Evolutionary conservation across 2,888 invertebrate species (phyloP).

Genomic region (Machimus atricapillus): DNA sequence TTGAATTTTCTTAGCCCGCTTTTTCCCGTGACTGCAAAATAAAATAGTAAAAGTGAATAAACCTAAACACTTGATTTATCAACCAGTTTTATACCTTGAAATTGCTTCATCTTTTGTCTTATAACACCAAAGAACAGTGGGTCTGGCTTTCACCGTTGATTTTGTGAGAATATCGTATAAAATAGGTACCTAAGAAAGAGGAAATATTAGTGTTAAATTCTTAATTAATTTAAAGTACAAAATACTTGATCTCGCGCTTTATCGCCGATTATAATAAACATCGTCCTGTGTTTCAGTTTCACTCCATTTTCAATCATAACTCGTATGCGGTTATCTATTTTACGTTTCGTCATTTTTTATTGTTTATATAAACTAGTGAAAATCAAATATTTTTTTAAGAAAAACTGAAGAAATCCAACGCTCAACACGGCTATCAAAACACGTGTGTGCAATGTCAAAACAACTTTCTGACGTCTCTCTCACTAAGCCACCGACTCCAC

Average conservation of each 20-base stretch:
- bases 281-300: slow-evolving; percentile 84
- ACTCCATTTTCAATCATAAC: slow-evolving; percentile 98
- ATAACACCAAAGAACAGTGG: slow-evolving; percentile 97
- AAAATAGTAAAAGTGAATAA: neutral
- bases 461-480: neutral
- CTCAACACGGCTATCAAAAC: neutral
- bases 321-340: slow-evolving; percentile 95
- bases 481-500: neutral
- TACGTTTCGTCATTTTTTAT: slow-evolving; percentile 83
- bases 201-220: neutral
- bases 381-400: neutral
- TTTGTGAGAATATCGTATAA: slow-evolving; percentile 97
- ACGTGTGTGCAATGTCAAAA: neutral
- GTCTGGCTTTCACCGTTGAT: slow-evolving; percentile 89
- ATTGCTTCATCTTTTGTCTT: slow-evolving; percentile 92
- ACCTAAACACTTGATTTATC: too few species aligned
- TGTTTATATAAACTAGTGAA: neutral
- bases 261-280: slow-evolving; percentile 95
- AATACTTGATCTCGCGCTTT: slow-evolving; percentile 92
- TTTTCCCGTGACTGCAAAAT: slow-evolving; percentile 81
- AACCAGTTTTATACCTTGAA: slow-evolving; percentile 68
- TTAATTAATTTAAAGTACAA: neutral
- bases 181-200: slow-evolving; percentile 79
- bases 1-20: slow-evolving; percentile 91
- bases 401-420: neutral